Base-by-base conservation (phyloP, 2,113 vertebrate genomes). In the Ophthalmolycus amberensis region DNA sequence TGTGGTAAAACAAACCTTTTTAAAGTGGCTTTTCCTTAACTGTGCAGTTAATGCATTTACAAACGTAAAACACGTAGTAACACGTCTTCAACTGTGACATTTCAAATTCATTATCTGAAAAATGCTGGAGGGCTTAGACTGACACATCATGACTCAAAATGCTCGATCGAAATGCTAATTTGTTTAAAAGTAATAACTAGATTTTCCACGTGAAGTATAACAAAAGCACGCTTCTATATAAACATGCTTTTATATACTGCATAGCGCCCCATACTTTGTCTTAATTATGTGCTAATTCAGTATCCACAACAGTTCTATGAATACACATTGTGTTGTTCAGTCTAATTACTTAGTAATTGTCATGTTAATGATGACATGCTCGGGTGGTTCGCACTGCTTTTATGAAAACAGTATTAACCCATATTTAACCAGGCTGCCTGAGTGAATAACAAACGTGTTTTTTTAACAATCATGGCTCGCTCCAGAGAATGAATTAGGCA, bases 41-140 rank as follows among this genome's bases (percentile, higher is more conserved):
- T 52, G 56, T 38, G 56, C 3, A 10, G 34, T 29, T 66, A 64
- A 62, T 2, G 42, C 6, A 46, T 20, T 50, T 42, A 6, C 58
- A 71, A 52, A 68, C 1, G 15, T 58, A 81, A 77, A 6, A 20
- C 16, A 48, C 4, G 22, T 84, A 62, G 18, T 84, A 62, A 48
- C 68, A 64, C 40, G 65, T 67, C 52, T 64, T 80, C 67, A 85
- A 25, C 48, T 76, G 59, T 77, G 71, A 48, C 71, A 85, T 89
- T 89, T 88, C 12, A 73, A 74, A 85, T 59, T 86, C 75, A 88
- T 89, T 84, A 89, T 66, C 76, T 64, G 0, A 38, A 84, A 75
- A 73, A 65, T 72, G 81, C 79, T 82, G 16, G 34, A 34, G 87
- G 87, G 29, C 70, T 83, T 40, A 73, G 50, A 72, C 18, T 62